Conservation (phyloP, 2,888 invertebrate species). For the Petrolisthes manimaculis region DNA sequence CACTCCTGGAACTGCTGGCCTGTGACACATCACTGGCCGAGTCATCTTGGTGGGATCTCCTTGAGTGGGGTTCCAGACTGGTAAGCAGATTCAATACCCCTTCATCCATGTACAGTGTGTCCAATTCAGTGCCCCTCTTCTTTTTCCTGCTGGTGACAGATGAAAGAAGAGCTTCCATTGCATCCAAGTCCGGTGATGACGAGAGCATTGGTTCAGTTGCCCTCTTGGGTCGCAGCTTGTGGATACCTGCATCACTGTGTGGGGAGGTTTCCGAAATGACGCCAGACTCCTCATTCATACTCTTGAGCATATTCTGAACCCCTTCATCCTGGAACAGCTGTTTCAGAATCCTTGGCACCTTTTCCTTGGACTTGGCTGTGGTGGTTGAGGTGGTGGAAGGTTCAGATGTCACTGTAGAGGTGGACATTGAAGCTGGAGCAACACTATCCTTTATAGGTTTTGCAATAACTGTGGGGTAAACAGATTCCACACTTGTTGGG, state of each 20-base stretch:
- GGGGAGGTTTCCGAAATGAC: slow-evolving; percentile 47
- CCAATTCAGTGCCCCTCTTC: slow-evolving; percentile 55
- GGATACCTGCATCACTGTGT: slow-evolving; percentile 45
- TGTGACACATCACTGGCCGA: slow-evolving; percentile 54
- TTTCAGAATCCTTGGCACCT: slow-evolving; percentile 61
- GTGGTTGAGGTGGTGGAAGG: background rate
- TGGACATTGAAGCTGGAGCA: background rate
- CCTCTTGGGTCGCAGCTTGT: slow-evolving; percentile 62
- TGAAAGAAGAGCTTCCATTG: slow-evolving; percentile 43
- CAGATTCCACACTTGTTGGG: slow-evolving; percentile 8
- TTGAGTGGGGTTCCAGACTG: slow-evolving; percentile 49
- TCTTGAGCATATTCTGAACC: slow-evolving; percentile 65
- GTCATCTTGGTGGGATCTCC: slow-evolving; percentile 54
- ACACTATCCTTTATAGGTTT: background rate
- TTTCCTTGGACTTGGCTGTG: slow-evolving; percentile 50
- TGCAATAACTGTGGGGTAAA: background rate
- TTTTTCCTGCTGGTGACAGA: slow-evolving; percentile 41
- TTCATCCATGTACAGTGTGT: slow-evolving; percentile 64
- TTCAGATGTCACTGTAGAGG: slow-evolving; percentile 19
- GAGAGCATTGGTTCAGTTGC: slow-evolving; percentile 60
- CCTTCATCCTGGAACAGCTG: slow-evolving; percentile 65
- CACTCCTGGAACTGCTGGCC: slow-evolving; percentile 49
- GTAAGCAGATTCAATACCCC: slow-evolving; percentile 64
- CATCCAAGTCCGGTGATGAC: slow-evolving; percentile 63
- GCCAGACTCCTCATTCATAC: slow-evolving; percentile 53